A percentile compares a stretch with the other conserved stretches of the same genome.
Conservation (phyloP, 2,113 vertebrate genomes). For the Mastomys natalensis region DNA sequence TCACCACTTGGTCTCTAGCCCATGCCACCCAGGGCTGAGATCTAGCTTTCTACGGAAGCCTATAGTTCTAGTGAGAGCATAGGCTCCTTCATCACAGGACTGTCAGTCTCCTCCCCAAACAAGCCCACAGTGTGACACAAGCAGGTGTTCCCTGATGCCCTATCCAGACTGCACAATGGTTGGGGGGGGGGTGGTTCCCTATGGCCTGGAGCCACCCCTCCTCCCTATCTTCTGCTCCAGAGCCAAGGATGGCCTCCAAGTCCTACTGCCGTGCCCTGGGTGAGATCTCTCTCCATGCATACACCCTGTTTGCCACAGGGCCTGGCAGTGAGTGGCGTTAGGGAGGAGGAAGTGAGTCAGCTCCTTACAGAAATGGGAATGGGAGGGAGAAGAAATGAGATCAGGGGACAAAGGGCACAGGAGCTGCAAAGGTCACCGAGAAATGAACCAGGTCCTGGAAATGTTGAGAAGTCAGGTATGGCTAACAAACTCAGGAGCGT, state of each 20-base stretch:
- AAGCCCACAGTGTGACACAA: not conserved
- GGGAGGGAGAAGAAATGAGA: slow-evolving; percentile 67
- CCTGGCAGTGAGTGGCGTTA: slow-evolving; percentile 40
- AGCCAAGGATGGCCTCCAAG: not conserved
- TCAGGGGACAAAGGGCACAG: slow-evolving; percentile 63
- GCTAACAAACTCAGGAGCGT: slow-evolving; percentile 14
- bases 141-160: not conserved
- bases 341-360: slow-evolving; percentile 80
- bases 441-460: slow-evolving; percentile 8
- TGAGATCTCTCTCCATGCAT: not conserved
- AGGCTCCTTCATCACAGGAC: not conserved
- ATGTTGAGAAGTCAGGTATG: not conserved
- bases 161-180: not conserved
- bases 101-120: not conserved
- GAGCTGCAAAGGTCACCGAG: slow-evolving; percentile 57
- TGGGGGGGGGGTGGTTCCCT: not conserved
- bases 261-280: not conserved
- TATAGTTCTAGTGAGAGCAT: slow-evolving; percentile 27
- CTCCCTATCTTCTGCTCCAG: not conserved
- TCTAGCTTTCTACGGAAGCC: slow-evolving; percentile 27
- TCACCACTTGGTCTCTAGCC: slow-evolving; percentile 67
- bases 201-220: not conserved
- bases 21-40: slow-evolving; percentile 64
- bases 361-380: slow-evolving; percentile 67
- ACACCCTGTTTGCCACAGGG: slow-evolving; percentile 51